phyloP scores from a whole-genome alignment of 2,113 vertebrate species.

The Oreotrochilus melanogaster region DNA sequence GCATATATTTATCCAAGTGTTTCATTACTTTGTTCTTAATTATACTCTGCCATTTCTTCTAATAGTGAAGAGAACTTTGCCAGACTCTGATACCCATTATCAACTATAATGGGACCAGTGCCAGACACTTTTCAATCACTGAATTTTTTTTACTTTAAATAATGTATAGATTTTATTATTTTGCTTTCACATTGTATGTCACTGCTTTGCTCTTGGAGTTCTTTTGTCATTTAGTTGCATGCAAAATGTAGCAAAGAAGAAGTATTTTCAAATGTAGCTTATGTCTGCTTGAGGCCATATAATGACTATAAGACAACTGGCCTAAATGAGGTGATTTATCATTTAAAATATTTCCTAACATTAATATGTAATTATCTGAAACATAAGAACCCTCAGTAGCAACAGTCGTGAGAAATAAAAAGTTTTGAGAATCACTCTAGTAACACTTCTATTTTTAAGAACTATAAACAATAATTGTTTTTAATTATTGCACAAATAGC shows the following conservation, averaged over 20 bases:
- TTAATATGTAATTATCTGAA: neutral
- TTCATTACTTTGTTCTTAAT: conserved; percentile 18
- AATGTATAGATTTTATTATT: neutral
- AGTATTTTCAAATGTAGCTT: neutral
- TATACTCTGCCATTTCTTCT: neutral
- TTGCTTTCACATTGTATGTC: neutral
- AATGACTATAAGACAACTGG: neutral
- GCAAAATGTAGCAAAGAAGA: neutral
- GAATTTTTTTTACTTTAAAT: neutral
- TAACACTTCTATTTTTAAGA: neutral
- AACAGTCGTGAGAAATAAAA: neutral
- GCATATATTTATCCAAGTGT: neutral
- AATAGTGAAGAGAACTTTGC: neutral
- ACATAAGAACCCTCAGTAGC: neutral
- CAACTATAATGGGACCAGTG: neutral
- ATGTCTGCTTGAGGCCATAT: neutral
- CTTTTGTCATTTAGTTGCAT: neutral
- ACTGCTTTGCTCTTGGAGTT: neutral
- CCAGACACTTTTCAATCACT: neutral
- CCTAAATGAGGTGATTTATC: neutral
- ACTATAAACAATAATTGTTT: neutral
- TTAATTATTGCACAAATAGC: neutral
- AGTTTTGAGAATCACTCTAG: neutral
- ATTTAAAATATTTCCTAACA: neutral
- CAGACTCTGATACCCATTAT: neutral